Evolutionary conservation across 1,140 invertebrate genomes (phyloP).

Genomic region (Drosophila sturtevanti): DNA sequence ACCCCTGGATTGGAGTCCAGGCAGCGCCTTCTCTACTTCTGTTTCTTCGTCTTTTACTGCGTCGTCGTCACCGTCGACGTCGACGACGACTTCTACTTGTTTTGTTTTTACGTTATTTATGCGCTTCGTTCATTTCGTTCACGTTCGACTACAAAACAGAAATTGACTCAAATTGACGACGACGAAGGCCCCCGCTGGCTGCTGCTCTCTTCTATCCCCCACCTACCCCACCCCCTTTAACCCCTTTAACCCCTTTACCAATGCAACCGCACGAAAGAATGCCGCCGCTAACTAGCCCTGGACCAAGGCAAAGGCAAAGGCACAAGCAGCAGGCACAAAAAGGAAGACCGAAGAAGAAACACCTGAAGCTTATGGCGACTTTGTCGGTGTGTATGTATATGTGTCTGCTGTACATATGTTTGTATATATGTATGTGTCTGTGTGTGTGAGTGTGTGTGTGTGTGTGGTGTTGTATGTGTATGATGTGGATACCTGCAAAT

Average conservation of each 20-base stretch:
- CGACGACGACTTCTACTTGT: constrained; percentile 22
- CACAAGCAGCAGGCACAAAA: constrained; percentile 14
- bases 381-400: constrained; percentile 3
- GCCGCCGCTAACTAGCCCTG: constrained; percentile 66
- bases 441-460: constrained; percentile 30
- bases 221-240: not conserved
- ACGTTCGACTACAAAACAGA: constrained; percentile 70
- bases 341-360: constrained; percentile 60
- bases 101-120: constrained; percentile 70
- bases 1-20: constrained; percentile 24
- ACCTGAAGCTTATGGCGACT: constrained; percentile 65
- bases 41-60: constrained; percentile 9
- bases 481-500: constrained; percentile 41
- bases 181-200: constrained; percentile 4
- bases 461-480: constrained; percentile 28
- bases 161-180: constrained; percentile 75
- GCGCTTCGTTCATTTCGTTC: constrained; percentile 74
- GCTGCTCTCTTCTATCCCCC: not conserved
- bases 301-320: constrained; percentile 28
- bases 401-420: not conserved
- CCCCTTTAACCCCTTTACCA: constrained; percentile 9
- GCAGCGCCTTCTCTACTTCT: constrained; percentile 33
- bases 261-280: constrained; percentile 48
- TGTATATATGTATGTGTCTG: constrained; percentile 21
- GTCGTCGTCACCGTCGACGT: not conserved